phyloP scores from a whole-genome alignment of 2,888 invertebrate species.

The Altica lythri region DNA sequence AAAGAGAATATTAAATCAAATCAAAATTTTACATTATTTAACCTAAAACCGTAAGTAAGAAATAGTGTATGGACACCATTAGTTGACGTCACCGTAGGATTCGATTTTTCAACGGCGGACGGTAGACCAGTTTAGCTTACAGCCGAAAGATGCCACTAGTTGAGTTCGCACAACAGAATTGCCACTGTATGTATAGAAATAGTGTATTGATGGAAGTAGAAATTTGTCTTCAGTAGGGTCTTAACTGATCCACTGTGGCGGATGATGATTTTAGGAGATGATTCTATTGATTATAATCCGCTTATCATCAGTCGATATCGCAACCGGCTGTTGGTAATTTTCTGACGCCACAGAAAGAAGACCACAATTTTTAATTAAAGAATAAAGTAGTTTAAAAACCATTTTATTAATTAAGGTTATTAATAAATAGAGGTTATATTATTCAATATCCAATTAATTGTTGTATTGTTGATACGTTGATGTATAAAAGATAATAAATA shows the following conservation, averaged over 20 bases:
- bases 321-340: conserved; percentile 37
- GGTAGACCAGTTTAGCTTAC: neutral
- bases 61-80: neutral
- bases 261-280: conserved; percentile 44
- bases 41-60: no score
- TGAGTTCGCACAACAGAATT: no score
- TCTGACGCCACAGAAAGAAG: conserved; percentile 43
- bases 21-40: no score
- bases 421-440: no score
- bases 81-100: neutral
- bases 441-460: no score
- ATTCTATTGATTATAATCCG: conserved; percentile 44
- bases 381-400: no score
- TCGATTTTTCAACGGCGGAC: neutral
- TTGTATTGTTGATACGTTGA: no score
- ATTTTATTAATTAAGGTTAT: no score
- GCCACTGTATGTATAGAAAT: no score
- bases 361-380: conserved; percentile 12
- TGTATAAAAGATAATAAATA: no score
- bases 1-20: no score
- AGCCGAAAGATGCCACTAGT: conserved; percentile 9
- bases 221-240: conserved; percentile 39
- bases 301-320: conserved; percentile 36
- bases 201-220: neutral
- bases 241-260: conserved; percentile 47